A percentile compares a stretch with the other conserved stretches of the same genome.
Conservation (phyloP, 2,113 vertebrate species). For the Pimephales promelas region DNA sequence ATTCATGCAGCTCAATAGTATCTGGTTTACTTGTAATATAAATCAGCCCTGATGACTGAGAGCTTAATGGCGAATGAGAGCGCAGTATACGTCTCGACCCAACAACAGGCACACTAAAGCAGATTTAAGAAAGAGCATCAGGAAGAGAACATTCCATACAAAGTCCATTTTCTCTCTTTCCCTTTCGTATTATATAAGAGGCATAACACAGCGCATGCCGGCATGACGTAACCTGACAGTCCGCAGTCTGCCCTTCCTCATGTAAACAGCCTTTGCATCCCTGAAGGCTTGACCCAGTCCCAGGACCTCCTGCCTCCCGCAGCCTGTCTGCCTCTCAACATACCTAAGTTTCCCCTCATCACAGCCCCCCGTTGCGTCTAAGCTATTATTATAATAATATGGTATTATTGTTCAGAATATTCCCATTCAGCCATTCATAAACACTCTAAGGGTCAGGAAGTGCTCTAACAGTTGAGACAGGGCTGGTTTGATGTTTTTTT, state of each 20-base stretch:
- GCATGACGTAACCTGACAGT: constrained; percentile 44
- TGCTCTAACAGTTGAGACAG: constrained; percentile 27
- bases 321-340: constrained; percentile 22
- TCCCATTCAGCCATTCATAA: constrained; percentile 35
- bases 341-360: neutral
- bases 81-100: neutral
- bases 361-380: neutral
- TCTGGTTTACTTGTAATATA: constrained; percentile 5
- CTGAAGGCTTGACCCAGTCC: constrained; percentile 38
- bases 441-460: neutral
- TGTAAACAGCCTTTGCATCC: constrained; percentile 19
- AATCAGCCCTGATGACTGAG: neutral
- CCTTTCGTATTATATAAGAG: constrained; percentile 50
- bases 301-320: constrained; percentile 31
- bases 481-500: neutral
- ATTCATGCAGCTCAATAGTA: neutral
- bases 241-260: neutral
- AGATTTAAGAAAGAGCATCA: constrained; percentile 48
- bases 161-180: constrained; percentile 2
- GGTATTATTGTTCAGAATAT: constrained; percentile 3
- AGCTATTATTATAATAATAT: no score
- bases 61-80: neutral
- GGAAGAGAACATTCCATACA: constrained; percentile 5
- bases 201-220: constrained; percentile 4
- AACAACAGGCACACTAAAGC: constrained; percentile 40